Evolutionary conservation across 2,113 vertebrate species (phyloP), one percentile per base, ranked within the genome.

Genomic region (Myxocyprinus asiaticus): DNA sequence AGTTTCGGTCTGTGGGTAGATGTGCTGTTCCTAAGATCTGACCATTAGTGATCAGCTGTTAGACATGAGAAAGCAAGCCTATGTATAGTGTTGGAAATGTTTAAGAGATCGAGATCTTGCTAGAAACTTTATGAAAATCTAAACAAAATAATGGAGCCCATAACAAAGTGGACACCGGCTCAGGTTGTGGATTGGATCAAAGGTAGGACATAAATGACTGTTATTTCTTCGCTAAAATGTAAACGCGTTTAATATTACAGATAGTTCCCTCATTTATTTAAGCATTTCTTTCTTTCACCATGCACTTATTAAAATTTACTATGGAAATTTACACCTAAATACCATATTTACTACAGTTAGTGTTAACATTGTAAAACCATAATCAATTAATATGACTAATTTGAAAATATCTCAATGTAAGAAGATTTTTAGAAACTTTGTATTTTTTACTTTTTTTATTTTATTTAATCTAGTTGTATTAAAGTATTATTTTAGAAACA

Each of bases 161-260:
- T 93, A 56, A 90, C 85, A 2, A 76, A 83, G 77, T 92, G 91
- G 92, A 89, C 58, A 14, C 71, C 91, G 69, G 87, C 83, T 53
- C 89, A 91, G 79, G 91, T 93, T 80, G 82, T 77, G 45, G 88
- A 89, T 14, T 93, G 92, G 92, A 89, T 93, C 86, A 88, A 84
- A 90, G 92, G 92, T 93, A 76, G 62, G 78, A 70, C 55, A 17
- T 47, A 33, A 33, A 22, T n/a, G n/a, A n/a, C n/a, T n/a, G n/a
- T n/a, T n/a, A n/a, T n/a, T 45, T 50, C 42, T 42, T 50, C 51
- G 3, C 5, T 12, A 2, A 4, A 47, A 22, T 56, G 11, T 45
- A 15, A 47, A 33, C 51, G 4, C 2, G 7, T 59, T 42, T 44
- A 56, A 42, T 9, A 10, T 6, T 15, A 56, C 11, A 12, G 5